Evolutionary conservation across 2,888 invertebrate genomes (phyloP).

Genomic region (Oscheius onirici): DNA sequence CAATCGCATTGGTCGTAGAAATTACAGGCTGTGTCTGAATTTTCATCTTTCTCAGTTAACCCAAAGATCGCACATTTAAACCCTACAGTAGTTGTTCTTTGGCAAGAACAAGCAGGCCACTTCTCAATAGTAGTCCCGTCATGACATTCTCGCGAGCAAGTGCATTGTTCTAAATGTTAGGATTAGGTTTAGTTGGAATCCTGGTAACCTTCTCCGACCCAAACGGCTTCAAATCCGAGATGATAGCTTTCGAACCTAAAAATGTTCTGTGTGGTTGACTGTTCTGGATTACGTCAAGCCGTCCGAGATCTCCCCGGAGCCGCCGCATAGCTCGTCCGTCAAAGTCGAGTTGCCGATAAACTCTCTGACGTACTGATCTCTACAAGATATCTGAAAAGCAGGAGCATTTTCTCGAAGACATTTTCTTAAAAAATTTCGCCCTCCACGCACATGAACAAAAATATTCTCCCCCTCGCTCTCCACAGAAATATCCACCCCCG

Average conservation of each 20-base stretch:
- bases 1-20: slow-evolving; percentile 7
- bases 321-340: not conserved
- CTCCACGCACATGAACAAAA: no score
- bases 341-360: slow-evolving; percentile 14
- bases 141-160: not conserved
- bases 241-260: not conserved
- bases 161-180: not conserved
- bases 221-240: slow-evolving; percentile 7
- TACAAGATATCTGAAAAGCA: slow-evolving; percentile 8
- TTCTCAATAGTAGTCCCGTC: slow-evolving; percentile 18
- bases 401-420: not conserved
- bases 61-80: no score
- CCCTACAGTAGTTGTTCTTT: not conserved
- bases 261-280: not conserved
- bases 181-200: not conserved
- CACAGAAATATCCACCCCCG: no score
- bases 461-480: no score
- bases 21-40: slow-evolving; percentile 6
- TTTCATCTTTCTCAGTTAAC: not conserved
- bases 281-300: not conserved
- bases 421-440: no score
- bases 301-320: not conserved
- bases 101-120: slow-evolving; percentile 14
- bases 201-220: not conserved
- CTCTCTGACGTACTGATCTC: not conserved